A percentile compares a stretch with the other conserved stretches of the same genome.
Conservation (phyloP, 1,140 invertebrate genomes). For the Macrocentrus cingulum region DNA sequence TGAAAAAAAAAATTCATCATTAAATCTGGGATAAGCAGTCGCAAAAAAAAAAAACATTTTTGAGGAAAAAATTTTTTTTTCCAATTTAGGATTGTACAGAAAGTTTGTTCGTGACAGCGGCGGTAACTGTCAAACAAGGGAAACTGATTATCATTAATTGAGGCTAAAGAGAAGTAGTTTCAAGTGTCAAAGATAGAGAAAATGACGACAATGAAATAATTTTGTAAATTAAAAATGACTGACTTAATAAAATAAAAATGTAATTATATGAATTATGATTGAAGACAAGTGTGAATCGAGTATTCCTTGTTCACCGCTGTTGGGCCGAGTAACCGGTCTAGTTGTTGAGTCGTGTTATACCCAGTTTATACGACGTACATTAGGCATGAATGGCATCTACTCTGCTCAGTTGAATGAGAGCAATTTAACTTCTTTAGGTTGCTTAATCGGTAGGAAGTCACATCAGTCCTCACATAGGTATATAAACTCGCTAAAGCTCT, state of each 20-base stretch:
- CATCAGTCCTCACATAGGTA: constrained; percentile 40
- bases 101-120: constrained; percentile 6
- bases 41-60: no score
- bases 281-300: neutral
- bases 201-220: neutral
- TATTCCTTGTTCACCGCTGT: neutral
- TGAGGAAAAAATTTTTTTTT: neutral
- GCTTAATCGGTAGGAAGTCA: constrained; percentile 61
- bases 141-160: constrained; percentile 20
- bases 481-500: constrained; percentile 28
- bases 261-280: neutral
- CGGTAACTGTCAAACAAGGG: constrained; percentile 2
- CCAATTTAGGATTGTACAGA: constrained; percentile 1
- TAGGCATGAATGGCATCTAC: constrained; percentile 61
- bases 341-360: constrained; percentile 58
- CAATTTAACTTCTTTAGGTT: constrained; percentile 62
- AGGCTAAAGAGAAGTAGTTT: neutral
- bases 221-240: neutral
- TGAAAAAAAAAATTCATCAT: no score
- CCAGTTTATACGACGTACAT: constrained; percentile 61
- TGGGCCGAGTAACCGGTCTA: constrained; percentile 27
- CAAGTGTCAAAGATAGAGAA: neutral
- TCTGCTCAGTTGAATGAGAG: constrained; percentile 59
- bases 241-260: neutral
- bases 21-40: no score